Evolutionary conservation across 2,888 invertebrate genomes (phyloP), one percentile per base, ranked within the genome.

Genomic region (Pandemis cinnamomeana): DNA sequence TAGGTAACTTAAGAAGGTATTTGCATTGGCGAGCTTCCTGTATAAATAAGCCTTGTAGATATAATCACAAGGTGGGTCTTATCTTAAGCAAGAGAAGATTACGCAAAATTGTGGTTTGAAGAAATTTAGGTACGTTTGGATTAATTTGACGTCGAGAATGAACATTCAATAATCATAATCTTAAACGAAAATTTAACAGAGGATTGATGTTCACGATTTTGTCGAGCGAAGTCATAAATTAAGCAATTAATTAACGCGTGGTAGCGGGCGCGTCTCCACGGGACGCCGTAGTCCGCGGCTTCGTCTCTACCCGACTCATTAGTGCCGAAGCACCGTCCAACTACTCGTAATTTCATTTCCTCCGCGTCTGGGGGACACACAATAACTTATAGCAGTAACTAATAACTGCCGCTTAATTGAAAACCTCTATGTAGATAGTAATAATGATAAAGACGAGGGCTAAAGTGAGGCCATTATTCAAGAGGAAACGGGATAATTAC

Each of bases 401-500:
- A 73, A 73, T 73, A 72, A 73, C 60, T 15, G 46, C 66, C 53
- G 55, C 72, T 53, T 74, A 71, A 74, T 71, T 71, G 66, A 71
- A 74, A 74, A 44, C 61, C 74, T 60, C 61, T 27, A 71, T 41
- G 64, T 63, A 41, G 7, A 75, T 63, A 71, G 41, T 15, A 75
- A 84, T 74, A 69, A 85, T 86, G 84, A 82, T 83, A 74, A 82
- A 81, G 77, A 83, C 81, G 77, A 85, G 80, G 79, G 78, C 82
- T 78, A 81, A 82, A 78, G 85, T 81, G 70, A 81, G 78, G 79
- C 78, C 80, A 71, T 77, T 80, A 74, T 86, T 87, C 79, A 88
- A 88, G 83, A 87, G 81, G 80, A 88, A 86, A 83, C 82, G 85
- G 80, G 82, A 83, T 86, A 86, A 85, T 85, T 87, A 85, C 84